These are phyloP conservation scores for Aptenodytes forsteri DNA, from an alignment of 2,113 vertebrate species.

Conservation along the genomic window DNA sequence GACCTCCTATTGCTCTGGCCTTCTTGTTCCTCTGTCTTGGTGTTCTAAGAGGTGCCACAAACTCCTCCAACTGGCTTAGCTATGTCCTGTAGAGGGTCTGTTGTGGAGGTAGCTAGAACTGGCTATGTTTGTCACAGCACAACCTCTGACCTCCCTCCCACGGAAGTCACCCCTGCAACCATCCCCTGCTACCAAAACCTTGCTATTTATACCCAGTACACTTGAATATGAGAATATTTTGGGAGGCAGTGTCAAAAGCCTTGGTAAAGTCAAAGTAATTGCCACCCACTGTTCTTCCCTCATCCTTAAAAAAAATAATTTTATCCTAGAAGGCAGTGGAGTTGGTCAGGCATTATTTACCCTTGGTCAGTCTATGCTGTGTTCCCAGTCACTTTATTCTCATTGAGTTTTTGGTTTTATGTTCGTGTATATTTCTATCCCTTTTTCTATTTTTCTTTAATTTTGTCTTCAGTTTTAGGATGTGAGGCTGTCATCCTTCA, in stretches of 20 bases:
- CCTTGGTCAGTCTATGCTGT: neutral
- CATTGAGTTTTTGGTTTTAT: neutral
- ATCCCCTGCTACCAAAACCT: neutral
- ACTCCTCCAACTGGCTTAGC: neutral
- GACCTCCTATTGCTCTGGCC: neutral
- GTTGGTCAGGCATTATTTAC: neutral
- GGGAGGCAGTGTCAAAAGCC: neutral
- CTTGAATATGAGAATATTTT: neutral
- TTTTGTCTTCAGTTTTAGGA: neutral
- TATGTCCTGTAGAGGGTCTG: neutral
- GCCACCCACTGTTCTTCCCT: neutral
- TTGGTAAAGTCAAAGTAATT: neutral
- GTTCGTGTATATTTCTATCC: neutral
- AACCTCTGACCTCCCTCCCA: neutral
- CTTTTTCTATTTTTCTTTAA: neutral
- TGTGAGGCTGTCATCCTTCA: accelerated
- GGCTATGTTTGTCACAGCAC: neutral
- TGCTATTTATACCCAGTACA: neutral
- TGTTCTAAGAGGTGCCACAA: neutral
- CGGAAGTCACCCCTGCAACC: neutral
- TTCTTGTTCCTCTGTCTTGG: neutral
- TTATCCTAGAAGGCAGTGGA: neutral
- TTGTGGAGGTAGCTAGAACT: neutral
- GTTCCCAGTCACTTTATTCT: neutral
- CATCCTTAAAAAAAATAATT: neutral